These are phyloP conservation scores for Oxyura jamaicensis DNA, from an alignment of 2,113 vertebrate genomes.

Conservation along the genomic window DNA sequence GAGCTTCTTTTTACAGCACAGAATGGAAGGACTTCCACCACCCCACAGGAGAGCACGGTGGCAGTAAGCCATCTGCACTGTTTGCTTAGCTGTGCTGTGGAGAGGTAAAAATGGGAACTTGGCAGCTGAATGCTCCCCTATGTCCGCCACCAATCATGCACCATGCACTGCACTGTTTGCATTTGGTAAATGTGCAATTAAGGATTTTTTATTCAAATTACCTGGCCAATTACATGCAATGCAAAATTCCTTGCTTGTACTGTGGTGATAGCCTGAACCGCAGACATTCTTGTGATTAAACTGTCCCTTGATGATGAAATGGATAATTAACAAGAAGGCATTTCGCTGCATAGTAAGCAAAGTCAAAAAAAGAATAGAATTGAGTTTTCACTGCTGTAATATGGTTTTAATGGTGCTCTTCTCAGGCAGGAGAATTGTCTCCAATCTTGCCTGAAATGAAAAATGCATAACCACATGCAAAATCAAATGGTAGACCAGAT, in stretches of 20 bases:
- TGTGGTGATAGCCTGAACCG: constrained; percentile 38
- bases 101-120: neutral
- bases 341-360: constrained; percentile 64
- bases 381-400: constrained; percentile 20
- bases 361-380: constrained; percentile 49
- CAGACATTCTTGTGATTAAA: constrained; percentile 62
- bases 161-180: neutral
- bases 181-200: constrained; percentile 51
- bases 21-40: neutral
- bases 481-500: neutral
- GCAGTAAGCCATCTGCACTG: neutral
- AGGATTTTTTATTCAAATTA: constrained; percentile 59
- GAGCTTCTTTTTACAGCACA: neutral
- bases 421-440: neutral
- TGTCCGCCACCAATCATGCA: neutral
- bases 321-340: constrained; percentile 55
- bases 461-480: neutral
- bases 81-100: neutral
- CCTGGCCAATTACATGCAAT: constrained; percentile 52
- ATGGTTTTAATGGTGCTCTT: constrained; percentile 39
- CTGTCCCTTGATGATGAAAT: constrained; percentile 55
- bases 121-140: neutral
- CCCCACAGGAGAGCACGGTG: neutral
- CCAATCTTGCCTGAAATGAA: constrained; percentile 29
- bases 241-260: constrained; percentile 5